Percentiles rank a stretch among this genome's conserved stretches.
Evolutionary conservation across 1,140 invertebrate genomes (phyloP).

Genomic region (Oryctes rhinoceros): DNA sequence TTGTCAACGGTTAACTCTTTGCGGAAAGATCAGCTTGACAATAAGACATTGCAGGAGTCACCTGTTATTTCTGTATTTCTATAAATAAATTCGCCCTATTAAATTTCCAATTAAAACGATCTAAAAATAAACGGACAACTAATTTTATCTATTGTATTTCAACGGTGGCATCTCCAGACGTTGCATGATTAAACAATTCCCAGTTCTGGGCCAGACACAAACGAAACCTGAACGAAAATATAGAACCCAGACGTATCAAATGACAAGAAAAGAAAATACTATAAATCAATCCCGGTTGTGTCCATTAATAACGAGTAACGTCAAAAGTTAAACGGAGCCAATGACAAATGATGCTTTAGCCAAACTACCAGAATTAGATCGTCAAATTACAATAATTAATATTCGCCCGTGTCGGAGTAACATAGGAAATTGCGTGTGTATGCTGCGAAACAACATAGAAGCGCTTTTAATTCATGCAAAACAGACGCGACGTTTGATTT

Average conservation of each 20-base stretch:
- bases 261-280: background rate
- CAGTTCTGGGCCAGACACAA: background rate
- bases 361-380: slow-evolving; percentile 14
- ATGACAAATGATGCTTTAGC: slow-evolving; percentile 10
- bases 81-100: too few relatives aligned
- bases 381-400: slow-evolving; percentile 16
- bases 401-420: background rate
- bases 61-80: too few relatives aligned
- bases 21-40: too few relatives aligned
- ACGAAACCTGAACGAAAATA: background rate
- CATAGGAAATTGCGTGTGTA: background rate
- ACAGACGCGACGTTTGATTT: background rate
- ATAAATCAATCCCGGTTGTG: background rate
- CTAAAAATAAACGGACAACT: background rate
- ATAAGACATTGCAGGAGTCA: too few relatives aligned
- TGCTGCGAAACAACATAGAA: too few relatives aligned
- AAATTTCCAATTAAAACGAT: background rate
- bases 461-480: background rate
- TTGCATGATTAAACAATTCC: background rate
- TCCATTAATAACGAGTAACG: background rate
- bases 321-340: slow-evolving; percentile 14
- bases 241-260: background rate
- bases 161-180: background rate
- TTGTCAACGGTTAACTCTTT: too few relatives aligned
- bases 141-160: background rate